Base-by-base conservation (phyloP, 1,140 invertebrate genomes). In the Maniola jurtina region DNA sequence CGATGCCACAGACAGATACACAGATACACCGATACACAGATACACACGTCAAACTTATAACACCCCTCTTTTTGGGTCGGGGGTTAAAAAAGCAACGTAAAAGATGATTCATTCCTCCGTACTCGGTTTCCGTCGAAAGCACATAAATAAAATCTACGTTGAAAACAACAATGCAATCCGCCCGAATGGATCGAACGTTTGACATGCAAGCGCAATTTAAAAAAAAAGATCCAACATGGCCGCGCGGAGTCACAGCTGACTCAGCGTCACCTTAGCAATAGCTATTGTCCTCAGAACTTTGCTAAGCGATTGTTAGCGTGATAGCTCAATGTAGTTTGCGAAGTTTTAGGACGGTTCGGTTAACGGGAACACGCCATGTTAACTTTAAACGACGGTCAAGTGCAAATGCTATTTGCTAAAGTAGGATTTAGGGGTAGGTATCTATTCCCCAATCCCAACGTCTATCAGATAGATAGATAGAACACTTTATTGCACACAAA, bases 221-320 rank as follows among this genome's bases (percentile, higher is more conserved):
- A 81, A 83, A 85, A 64, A 82, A 83, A 81, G 73, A 66, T 76
- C 55, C 76, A 81, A 83, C 66, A 86, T 86, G 83, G 79, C 80
- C 70, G 66, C 66, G 63, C 71, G 70, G 71, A 75, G 72, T 75
- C 74, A 80, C 83, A 84, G 81, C 83, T 86, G 81, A 86, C 73
- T 83, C 77, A 79, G 81, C 83, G 73, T 68, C 78, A 80, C 79
- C 79, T 79, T 80, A 76, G 71, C 68, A 56, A 70, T 70, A 66
- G 62, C 76, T 73, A 83, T 66, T 66, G 65, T 66, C 57, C 42
- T 42, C 34, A 6, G 52, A 61, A 54, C 52, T 66, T 66, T 61
- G 48, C 52, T 61, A 55, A 55, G 52, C 52, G 25, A 34, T 55
- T 55, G 52, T 55, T 34, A 55, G 33, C 9, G 52, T 55, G 35